Evolutionary conservation across 1,140 invertebrate genomes (phyloP).

Genomic region (Parapsyche elsis): DNA sequence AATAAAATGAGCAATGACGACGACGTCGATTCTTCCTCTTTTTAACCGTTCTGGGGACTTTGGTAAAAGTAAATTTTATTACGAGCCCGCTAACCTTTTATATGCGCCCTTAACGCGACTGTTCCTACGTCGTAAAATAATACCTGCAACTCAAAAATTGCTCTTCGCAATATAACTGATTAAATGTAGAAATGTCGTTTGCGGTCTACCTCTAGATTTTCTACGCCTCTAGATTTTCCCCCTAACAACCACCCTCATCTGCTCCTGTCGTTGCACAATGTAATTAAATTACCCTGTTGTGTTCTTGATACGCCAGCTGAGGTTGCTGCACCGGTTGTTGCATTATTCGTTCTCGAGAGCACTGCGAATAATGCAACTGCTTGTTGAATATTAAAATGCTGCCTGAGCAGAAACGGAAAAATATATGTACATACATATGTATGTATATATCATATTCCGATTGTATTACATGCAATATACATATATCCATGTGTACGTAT

Average conservation of each 20-base stretch:
- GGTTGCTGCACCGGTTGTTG: neutral
- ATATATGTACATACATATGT: neutral
- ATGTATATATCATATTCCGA: too few species aligned
- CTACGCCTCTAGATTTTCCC: neutral
- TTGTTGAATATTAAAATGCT: neutral
- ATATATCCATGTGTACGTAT: too few species aligned
- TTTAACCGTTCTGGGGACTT: neutral
- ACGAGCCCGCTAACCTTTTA: neutral
- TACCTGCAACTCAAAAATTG: neutral
- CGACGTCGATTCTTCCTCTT: too few species aligned
- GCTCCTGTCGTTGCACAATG: neutral
- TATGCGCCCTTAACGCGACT: conserved; percentile 3
- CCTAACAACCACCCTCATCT: neutral
- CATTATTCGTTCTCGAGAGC: neutral
- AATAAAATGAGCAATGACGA: too few species aligned
- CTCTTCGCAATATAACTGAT: conserved; percentile 45
- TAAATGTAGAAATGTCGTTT: conserved; percentile 36
- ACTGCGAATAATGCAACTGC: neutral
- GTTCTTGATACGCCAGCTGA: neutral
- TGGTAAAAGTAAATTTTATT: neutral
- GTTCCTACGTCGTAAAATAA: neutral
- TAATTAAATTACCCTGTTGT: conserved; percentile 14
- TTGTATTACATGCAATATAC: too few species aligned
- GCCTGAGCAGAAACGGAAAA: neutral
- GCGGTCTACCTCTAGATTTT: neutral